Conservation (phyloP, 2,113 vertebrate genomes). For the Amia ocellicauda region DNA sequence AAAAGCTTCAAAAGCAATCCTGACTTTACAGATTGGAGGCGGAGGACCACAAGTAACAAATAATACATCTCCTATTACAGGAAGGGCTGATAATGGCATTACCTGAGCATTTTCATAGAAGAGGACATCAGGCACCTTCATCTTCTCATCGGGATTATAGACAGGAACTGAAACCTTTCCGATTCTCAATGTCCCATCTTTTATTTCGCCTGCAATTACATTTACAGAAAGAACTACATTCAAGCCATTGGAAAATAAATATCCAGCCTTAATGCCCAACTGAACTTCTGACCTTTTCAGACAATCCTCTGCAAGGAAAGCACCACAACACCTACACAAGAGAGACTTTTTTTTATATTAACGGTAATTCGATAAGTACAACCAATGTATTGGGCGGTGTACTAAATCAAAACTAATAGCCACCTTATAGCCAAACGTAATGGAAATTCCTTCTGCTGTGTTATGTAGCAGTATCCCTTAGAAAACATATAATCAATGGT, state of each 20-base stretch:
- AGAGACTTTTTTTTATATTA: no score
- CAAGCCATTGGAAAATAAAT: neutral
- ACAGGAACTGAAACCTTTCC: conserved; percentile 74
- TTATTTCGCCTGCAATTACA: conserved; percentile 68
- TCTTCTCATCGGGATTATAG: conserved; percentile 73
- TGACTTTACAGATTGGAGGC: neutral
- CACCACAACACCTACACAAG: no score
- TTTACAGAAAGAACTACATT: neutral
- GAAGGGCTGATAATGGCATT: conserved; percentile 27
- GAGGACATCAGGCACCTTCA: conserved; percentile 93
- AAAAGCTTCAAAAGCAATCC: neutral
- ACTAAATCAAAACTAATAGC: no score
- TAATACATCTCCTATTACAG: neutral
- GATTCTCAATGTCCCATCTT: conserved; percentile 78
- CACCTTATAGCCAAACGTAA: no score
- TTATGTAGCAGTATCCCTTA: no score
- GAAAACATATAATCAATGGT: no score
- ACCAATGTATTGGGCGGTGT: no score
- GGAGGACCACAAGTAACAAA: neutral
- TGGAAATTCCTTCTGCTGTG: no score
- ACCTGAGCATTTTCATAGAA: conserved; percentile 97
- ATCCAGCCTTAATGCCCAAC: neutral
- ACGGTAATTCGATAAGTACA: no score
- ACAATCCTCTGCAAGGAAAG: neutral
- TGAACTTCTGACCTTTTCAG: neutral